These are phyloP conservation scores for Charanyca ferruginea DNA, from an alignment of 2,888 invertebrate genomes.

Conservation along the genomic window DNA sequence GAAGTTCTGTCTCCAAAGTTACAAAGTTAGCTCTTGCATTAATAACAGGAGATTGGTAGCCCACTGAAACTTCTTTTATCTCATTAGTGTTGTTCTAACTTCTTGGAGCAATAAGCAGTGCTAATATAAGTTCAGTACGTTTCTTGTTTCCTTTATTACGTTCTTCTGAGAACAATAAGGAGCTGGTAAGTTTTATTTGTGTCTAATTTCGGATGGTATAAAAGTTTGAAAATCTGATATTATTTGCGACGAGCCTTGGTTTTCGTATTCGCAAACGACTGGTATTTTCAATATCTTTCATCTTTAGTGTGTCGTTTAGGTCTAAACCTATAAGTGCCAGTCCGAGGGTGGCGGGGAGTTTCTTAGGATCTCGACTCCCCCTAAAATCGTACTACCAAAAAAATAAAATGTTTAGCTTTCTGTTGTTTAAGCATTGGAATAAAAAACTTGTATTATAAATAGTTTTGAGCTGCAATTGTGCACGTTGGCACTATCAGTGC, in stretches of 20 bases:
- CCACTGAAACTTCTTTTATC: conserved; percentile 11
- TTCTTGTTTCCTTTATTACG: conserved; percentile 14
- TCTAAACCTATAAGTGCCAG: too few relatives aligned
- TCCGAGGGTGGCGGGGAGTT: too few relatives aligned
- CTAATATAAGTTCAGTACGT: conserved; percentile 21
- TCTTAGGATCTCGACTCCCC: too few relatives aligned
- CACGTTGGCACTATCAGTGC: too few relatives aligned
- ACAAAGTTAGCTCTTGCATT: conserved; percentile 31
- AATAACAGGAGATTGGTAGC: conserved; percentile 21
- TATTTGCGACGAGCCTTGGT: background rate
- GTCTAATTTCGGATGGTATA: background rate
- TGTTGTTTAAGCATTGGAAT: too few relatives aligned
- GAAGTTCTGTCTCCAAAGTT: conserved; percentile 7
- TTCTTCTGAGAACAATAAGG: conserved; percentile 1
- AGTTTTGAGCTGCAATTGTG: too few relatives aligned
- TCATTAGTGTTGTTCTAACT: conserved; percentile 34
- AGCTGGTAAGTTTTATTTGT: conserved; percentile 3
- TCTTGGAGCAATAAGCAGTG: conserved; percentile 13
- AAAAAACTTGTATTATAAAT: too few relatives aligned
- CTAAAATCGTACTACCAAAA: too few relatives aligned
- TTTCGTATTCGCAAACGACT: too few relatives aligned
- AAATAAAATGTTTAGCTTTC: too few relatives aligned
- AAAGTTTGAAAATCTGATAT: background rate
- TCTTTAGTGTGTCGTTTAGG: too few relatives aligned
- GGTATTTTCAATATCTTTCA: too few relatives aligned